Evolutionary conservation across 2,113 vertebrate genomes (phyloP).

Genomic region (Oreotragus oreotragus): DNA sequence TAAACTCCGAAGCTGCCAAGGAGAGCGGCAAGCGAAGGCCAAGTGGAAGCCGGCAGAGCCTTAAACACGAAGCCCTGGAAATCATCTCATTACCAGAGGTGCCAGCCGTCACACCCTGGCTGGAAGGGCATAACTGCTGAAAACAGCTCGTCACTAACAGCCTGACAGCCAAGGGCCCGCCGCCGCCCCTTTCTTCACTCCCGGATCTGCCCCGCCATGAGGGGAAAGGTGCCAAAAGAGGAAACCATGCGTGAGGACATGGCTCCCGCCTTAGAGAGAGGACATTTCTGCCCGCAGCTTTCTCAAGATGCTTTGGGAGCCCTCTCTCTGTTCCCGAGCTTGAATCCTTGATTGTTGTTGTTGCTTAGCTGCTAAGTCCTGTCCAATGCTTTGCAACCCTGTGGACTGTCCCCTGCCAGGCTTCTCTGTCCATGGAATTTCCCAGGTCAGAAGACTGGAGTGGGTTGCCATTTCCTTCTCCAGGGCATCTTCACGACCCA

Average conservation of each 20-base stretch:
- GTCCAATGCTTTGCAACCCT: neutral
- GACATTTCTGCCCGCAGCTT: neutral
- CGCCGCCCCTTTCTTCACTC: constrained; percentile 72
- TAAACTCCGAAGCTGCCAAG: constrained; percentile 54
- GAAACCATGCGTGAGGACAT: neutral
- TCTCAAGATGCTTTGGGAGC: neutral
- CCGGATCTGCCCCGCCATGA: neutral
- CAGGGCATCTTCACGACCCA: neutral
- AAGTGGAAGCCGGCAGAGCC: constrained; percentile 71
- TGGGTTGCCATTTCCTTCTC: neutral
- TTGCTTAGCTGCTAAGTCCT: neutral
- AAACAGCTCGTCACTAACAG: constrained; percentile 80
- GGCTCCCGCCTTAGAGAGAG: neutral
- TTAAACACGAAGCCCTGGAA: constrained; percentile 73
- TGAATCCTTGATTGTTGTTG: neutral
- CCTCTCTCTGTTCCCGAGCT: neutral
- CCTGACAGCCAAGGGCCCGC: constrained; percentile 69
- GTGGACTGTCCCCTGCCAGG: neutral
- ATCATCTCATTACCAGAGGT: constrained; percentile 80
- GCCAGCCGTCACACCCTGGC: constrained; percentile 80
- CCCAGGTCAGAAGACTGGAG: neutral
- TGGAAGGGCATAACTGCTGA: constrained; percentile 80
- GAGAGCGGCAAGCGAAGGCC: constrained; percentile 66
- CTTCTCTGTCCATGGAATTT: neutral
- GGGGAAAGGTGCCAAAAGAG: constrained; percentile 48